Base-by-base conservation (phyloP, 1,140 invertebrate genomes). In the Aplysia californica region DNA sequence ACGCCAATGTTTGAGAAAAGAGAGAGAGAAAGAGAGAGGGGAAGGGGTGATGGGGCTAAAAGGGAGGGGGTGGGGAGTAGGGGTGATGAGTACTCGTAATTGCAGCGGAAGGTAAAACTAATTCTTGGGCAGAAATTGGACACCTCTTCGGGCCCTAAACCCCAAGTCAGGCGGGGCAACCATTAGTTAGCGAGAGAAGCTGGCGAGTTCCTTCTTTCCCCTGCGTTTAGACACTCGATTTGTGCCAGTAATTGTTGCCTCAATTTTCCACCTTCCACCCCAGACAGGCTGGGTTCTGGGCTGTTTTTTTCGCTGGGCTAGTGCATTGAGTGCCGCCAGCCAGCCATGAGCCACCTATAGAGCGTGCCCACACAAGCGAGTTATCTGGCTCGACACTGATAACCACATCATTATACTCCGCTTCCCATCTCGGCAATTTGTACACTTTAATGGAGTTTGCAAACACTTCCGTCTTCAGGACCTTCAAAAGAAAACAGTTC, bases 381-480 rank as follows among this genome's bases (percentile, higher is more conserved):
- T 65, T 65, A 65, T 65, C 61, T 65, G 20, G 5, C 33, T n/a
- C 61, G 61, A 65, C 61, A 65, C 29, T 35, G 61, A 65, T 65
- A 65, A 65, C 61, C 39, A 35, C 39, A 21, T 4, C 61, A 20
- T 36, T 36, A 35, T 35, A 0, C 31, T 36, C 1, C 29, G 33
- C 21, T 35, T 65, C 33, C 21, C 4, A 36, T 35, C 31, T 65
- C 31, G 0, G 4, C 20, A 65, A 65, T 35, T 65, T 65, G 61
- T 65, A 65, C 61, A 65, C 61, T 2, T 21, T 65, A 35, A 21
- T 65, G 61, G 61, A 65, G 61, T 65, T 65, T 65, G 61, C 61
- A 65, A 65, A 65, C 61, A 65, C 33, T 35, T 36, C 18, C 33
- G 18, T 65, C 61, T 21, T 21, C 33, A 35, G 35, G 18, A 26